Conservation (phyloP, 2,113 vertebrate species). For the Phasianus colchicus region DNA sequence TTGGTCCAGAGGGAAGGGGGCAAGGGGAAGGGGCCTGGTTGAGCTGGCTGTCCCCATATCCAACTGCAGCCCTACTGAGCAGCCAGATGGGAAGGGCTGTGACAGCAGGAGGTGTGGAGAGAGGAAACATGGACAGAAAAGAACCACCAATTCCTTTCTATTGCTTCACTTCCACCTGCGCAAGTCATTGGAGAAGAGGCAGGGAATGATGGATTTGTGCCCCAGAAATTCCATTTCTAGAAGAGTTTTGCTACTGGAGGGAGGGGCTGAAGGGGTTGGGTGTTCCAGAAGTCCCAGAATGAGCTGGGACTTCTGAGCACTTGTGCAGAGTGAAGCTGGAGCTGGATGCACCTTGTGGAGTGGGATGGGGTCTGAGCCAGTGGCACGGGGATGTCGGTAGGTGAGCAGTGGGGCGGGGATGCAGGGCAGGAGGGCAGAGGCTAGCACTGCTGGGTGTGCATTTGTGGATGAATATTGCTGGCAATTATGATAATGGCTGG, state of each 20-base stretch:
- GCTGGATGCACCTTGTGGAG: rapidly evolving
- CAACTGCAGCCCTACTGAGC: background rate
- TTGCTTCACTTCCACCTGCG: background rate
- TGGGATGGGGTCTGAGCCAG: rapidly evolving
- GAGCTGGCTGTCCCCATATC: background rate
- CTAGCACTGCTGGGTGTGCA: background rate
- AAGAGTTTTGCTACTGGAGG: background rate
- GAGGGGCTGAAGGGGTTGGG: background rate
- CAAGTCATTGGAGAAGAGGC: rapidly evolving
- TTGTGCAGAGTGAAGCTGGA: rapidly evolving
- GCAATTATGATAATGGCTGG: conserved; percentile 53
- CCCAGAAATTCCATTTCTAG: background rate
- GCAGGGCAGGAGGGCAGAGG: background rate
- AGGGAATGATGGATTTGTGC: background rate
- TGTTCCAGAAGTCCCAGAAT: background rate
- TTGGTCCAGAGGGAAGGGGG: background rate
- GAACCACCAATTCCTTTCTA: background rate
- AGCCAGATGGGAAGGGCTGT: background rate
- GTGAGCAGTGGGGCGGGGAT: background rate
- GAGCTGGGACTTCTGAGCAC: background rate
- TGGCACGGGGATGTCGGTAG: rapidly evolving
- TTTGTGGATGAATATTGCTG: background rate
- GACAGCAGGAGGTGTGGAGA: background rate
- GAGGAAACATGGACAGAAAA: background rate
- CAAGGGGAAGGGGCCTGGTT: no score